Percentiles rank a stretch among this genome's conserved stretches.
These are phyloP conservation scores for Dufourea novaeangliae DNA, from an alignment of 1,140 invertebrate genomes.

Conservation along the genomic window DNA sequence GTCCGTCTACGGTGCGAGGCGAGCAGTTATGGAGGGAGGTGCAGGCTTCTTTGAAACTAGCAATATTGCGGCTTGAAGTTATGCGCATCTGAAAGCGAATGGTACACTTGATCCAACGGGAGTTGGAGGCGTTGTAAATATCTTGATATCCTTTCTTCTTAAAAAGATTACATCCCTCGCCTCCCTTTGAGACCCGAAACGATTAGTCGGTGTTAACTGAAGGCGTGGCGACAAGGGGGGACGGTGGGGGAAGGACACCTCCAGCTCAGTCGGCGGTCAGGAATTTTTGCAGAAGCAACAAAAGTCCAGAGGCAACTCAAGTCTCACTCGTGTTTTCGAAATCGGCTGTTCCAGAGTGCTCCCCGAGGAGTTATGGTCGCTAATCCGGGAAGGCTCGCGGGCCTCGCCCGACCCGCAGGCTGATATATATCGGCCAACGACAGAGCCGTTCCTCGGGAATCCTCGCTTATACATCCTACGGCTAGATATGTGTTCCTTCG, in stretches of 20 bases:
- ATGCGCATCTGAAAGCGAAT: no score
- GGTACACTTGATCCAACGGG: no score
- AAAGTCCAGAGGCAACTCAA: not conserved
- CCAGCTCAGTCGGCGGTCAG: constrained; percentile 3
- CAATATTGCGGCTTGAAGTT: no score
- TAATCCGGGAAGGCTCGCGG: constrained; percentile 68
- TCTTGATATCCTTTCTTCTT: no score
- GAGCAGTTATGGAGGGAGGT: no score
- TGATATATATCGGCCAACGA: constrained; percentile 63
- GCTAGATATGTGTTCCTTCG: not conserved
- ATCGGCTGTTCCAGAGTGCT: constrained; percentile 50
- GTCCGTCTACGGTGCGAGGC: no score
- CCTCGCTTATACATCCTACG: constrained; percentile 2
- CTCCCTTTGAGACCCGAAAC: constrained; percentile 3
- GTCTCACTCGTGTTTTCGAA: constrained; percentile 41
- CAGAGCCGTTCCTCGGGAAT: constrained; percentile 44
- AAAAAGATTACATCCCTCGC: no score
- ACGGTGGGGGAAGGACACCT: not conserved
- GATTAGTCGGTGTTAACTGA: not conserved
- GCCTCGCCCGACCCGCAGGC: constrained; percentile 36
- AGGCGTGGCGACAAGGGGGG: not conserved
- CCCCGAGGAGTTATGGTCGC: constrained; percentile 64
- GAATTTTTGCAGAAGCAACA: constrained; percentile 41
- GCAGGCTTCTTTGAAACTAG: no score
- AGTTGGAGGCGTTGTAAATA: no score